These are phyloP conservation scores for Trematocara nigrifrons DNA, from an alignment of 2,113 vertebrate species.

Conservation along the genomic window DNA sequence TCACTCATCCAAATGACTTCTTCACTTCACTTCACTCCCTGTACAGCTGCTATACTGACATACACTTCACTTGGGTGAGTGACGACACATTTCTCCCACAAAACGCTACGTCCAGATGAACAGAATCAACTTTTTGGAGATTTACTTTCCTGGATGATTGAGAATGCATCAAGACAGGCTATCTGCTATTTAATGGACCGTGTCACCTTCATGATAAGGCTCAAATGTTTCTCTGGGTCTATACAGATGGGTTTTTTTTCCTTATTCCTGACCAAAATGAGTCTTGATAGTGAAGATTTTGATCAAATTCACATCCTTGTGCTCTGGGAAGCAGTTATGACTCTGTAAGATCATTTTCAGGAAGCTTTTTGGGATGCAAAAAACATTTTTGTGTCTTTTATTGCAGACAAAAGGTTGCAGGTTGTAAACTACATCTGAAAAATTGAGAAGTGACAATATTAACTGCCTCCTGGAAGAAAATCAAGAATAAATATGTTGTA, in stretches of 20 bases:
- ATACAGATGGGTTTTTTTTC: rapidly evolving
- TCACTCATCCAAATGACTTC: background rate
- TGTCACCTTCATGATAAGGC: background rate
- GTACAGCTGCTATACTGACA: no score
- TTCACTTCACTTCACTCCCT: no score
- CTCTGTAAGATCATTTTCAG: background rate
- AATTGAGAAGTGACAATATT: background rate
- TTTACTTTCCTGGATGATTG: background rate
- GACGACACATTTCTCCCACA: background rate
- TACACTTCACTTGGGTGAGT: background rate
- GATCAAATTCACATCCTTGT: background rate
- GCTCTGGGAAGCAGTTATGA: background rate
- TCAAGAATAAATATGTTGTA: background rate
- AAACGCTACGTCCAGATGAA: background rate
- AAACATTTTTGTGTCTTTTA: background rate
- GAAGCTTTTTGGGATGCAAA: background rate
- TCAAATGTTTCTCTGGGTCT: background rate
- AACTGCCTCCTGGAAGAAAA: background rate
- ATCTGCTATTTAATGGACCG: background rate
- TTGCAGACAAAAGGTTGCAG: background rate
- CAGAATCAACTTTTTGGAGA: background rate
- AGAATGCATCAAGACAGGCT: background rate
- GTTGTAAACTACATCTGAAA: background rate
- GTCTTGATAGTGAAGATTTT: background rate
- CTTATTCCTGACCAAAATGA: background rate